Conservation (phyloP, 2,113 vertebrate genomes). For the Chaenogobius annularis region DNA sequence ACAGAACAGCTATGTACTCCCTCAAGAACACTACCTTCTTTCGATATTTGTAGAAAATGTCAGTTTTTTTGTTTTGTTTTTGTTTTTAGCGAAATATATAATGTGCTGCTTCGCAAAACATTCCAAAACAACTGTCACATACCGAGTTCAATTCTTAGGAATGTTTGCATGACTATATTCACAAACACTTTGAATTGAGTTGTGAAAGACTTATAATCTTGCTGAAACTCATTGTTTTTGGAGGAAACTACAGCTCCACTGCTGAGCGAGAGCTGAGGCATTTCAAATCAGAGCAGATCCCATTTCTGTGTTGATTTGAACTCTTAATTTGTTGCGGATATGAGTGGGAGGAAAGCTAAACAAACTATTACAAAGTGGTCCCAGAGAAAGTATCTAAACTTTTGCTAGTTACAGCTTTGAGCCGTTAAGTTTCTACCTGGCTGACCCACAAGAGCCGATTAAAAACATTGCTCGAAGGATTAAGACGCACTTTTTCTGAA, state of each 20-base stretch:
- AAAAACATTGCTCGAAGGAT: slow-evolving; percentile 55
- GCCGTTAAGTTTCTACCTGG: slow-evolving; percentile 12
- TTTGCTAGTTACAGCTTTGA: slow-evolving; percentile 6
- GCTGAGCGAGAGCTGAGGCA: slow-evolving; percentile 46
- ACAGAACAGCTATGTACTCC: too few species aligned
- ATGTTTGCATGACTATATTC: background rate
- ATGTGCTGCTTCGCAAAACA: too few species aligned
- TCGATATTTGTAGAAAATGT: too few species aligned
- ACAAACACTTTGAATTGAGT: background rate
- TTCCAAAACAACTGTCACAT: too few species aligned
- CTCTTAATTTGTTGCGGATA: slow-evolving; percentile 12
- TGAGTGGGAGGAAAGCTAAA: slow-evolving; percentile 24
- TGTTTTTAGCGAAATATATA: too few species aligned
- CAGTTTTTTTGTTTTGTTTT: too few species aligned
- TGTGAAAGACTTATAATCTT: slow-evolving; percentile 41
- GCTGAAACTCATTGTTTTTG: slow-evolving; percentile 37
- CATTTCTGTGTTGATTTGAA: slow-evolving; percentile 55
- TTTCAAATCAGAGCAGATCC: slow-evolving; percentile 53
- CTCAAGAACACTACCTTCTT: too few species aligned
- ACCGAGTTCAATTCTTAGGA: too few species aligned
- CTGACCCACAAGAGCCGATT: slow-evolving; percentile 50
- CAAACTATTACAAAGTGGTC: slow-evolving; percentile 35
- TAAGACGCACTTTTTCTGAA: slow-evolving; percentile 46
- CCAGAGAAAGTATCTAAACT: slow-evolving; percentile 54
- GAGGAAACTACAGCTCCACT: slow-evolving; percentile 16